Conservation (phyloP, 2,888 invertebrate species). For the Clostera curtula region DNA sequence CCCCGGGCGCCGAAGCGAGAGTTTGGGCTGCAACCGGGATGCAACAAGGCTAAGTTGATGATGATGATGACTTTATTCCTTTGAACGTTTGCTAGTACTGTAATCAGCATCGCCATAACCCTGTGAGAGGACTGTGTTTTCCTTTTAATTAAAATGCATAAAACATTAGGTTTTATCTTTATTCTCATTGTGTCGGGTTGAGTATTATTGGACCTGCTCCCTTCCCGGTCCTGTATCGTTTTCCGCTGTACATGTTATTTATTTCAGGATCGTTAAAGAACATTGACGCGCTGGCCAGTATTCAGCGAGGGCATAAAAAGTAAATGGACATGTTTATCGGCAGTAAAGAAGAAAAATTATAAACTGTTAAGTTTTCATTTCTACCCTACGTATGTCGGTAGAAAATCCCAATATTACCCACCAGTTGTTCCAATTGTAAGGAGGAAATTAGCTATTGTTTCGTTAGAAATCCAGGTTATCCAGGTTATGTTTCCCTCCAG, state of each 20-base stretch:
- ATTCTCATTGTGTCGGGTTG: constrained; percentile 16
- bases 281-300: constrained; percentile 10
- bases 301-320: constrained; percentile 12
- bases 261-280: constrained; percentile 15
- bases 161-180: constrained; percentile 25
- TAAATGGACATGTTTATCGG: constrained; percentile 15
- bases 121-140: constrained; percentile 9
- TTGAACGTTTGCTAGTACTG: no score
- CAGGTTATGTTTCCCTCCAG: no score
- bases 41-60: no score
- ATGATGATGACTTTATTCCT: no score
- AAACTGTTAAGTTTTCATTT: constrained; percentile 9
- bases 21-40: no score
- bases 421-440: no score
- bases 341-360: constrained; percentile 8
- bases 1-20: no score
- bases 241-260: constrained; percentile 21
- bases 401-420: no score
- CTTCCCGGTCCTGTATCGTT: constrained; percentile 16
- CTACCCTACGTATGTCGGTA: no score
- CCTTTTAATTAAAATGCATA: constrained; percentile 27
- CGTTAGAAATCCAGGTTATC: no score
- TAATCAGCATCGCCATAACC: background rate
- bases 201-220: constrained; percentile 15
- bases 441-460: no score